Conservation (phyloP, 2,888 invertebrate genomes). For the Neoitamus cyanurus region DNA sequence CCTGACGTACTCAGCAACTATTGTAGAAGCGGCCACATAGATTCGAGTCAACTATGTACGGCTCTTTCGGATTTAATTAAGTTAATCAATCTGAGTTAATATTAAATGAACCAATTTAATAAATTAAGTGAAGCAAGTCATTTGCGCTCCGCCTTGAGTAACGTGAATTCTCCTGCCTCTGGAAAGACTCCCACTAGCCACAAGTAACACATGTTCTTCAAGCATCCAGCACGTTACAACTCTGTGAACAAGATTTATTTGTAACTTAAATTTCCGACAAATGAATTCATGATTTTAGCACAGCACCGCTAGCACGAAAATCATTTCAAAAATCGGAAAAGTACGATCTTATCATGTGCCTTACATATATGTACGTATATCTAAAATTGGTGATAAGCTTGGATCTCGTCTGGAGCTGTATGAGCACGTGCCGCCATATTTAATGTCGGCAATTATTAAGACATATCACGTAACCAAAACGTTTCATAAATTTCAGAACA, state of each 20-base stretch:
- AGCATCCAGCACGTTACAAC: background rate
- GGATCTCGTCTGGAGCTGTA: background rate
- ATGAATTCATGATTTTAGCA: background rate
- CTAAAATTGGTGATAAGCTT: background rate
- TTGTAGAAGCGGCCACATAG: background rate
- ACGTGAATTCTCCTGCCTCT: background rate
- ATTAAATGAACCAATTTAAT: slow-evolving; percentile 19
- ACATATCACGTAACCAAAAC: slow-evolving; percentile 52
- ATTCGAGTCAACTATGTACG: background rate
- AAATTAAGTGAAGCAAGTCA: background rate
- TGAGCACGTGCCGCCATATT: slow-evolving; percentile 46
- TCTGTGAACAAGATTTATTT: slow-evolving; percentile 2
- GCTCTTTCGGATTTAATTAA: background rate
- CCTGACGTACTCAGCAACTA: background rate
- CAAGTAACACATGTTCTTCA: background rate
- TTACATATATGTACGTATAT: background rate
- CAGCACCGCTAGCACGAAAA: background rate
- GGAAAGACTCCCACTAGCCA: background rate
- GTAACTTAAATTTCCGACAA: slow-evolving; percentile 25
- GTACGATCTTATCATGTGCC: background rate
- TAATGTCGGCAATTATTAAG: slow-evolving; percentile 52
- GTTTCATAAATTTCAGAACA: slow-evolving; percentile 49
- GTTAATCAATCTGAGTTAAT: slow-evolving; percentile 4
- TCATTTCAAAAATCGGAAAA: background rate
- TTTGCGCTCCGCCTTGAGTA: background rate